Conservation (phyloP, 2,797 vertebrate species). For the Sarcoramphus papa region DNA sequence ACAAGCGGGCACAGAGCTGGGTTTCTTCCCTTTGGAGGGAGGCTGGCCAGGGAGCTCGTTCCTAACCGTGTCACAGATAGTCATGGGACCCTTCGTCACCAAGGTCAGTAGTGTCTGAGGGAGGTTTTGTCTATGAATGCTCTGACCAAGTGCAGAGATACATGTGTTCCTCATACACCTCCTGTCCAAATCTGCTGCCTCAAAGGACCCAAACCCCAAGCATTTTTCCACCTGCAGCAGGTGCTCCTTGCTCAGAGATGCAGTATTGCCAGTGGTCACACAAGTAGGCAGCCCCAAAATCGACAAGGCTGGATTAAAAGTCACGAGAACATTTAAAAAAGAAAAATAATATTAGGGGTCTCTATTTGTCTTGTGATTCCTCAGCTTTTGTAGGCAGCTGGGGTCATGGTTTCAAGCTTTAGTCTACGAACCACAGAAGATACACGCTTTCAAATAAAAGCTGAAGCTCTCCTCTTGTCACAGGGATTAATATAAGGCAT, state of each 20-base stretch:
- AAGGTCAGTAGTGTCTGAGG: not conserved
- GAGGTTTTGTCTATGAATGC: not conserved
- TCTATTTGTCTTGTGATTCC: not conserved
- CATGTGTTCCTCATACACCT: not conserved
- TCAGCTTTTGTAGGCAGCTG: not conserved
- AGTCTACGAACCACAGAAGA: not conserved
- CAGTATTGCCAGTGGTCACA: not conserved
- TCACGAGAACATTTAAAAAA: not conserved
- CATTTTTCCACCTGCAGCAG: not conserved
- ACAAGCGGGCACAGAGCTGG: not conserved
- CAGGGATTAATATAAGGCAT: not conserved
- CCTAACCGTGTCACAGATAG: not conserved
- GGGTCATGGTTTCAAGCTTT: not conserved
- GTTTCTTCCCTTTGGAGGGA: not conserved
- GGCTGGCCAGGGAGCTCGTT: no score
- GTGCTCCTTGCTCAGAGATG: not conserved
- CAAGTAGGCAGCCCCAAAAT: not conserved
- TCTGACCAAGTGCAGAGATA: not conserved
- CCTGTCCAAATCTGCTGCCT: not conserved
- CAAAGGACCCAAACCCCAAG: not conserved
- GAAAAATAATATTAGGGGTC: rapidly evolving
- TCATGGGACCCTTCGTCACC: rapidly evolving
- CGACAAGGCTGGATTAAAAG: not conserved
- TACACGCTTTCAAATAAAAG: not conserved
- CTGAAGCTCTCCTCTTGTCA: not conserved